Evolutionary conservation across 2,797 vertebrate species (phyloP).

Genomic region (Lutjanus campechanus): DNA sequence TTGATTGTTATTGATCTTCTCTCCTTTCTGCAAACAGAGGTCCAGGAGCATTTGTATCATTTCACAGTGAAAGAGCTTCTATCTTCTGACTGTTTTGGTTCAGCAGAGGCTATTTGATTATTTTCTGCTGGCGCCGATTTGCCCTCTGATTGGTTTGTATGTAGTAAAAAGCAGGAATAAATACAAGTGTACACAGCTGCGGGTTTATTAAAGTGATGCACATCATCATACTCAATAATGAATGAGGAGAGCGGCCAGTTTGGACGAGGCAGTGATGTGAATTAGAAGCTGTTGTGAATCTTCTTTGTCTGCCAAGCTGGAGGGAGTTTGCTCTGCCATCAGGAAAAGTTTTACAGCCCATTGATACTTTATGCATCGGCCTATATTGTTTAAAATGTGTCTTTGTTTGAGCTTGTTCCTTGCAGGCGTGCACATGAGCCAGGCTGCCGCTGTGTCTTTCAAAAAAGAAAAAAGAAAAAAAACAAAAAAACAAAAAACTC

Average conservation of each 20-base stretch:
- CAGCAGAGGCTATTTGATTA: slow-evolving; percentile 11
- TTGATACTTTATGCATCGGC: not conserved
- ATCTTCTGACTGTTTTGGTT: slow-evolving; percentile 21
- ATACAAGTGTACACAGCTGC: slow-evolving; percentile 47
- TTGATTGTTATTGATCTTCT: slow-evolving; percentile 63
- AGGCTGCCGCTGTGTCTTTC: not conserved
- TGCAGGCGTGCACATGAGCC: not conserved
- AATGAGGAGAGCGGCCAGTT: slow-evolving; percentile 41
- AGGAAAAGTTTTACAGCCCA: slow-evolving; percentile 23
- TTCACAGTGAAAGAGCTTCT: slow-evolving; percentile 32
- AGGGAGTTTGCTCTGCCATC: slow-evolving; percentile 14
- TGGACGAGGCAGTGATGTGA: slow-evolving; percentile 30
- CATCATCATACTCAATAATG: slow-evolving; percentile 56
- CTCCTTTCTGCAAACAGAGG: slow-evolving; percentile 45
- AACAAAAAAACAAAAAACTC: not conserved
- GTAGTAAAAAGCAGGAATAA: slow-evolving; percentile 14
- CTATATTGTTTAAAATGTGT: slow-evolving; percentile 25
- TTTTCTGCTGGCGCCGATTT: slow-evolving; percentile 7
- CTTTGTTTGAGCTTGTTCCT: slow-evolving; percentile 10
- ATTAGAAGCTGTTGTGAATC: slow-evolving; percentile 47
- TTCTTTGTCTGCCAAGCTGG: slow-evolving; percentile 42
- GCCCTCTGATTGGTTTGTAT: slow-evolving; percentile 1
- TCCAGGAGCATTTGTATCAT: slow-evolving; percentile 50
- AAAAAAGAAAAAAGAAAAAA: too few species aligned
- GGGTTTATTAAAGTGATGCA: slow-evolving; percentile 56